Evolutionary conservation across 2,113 vertebrate genomes (phyloP).

Genomic region (Bujurquina vittata): DNA sequence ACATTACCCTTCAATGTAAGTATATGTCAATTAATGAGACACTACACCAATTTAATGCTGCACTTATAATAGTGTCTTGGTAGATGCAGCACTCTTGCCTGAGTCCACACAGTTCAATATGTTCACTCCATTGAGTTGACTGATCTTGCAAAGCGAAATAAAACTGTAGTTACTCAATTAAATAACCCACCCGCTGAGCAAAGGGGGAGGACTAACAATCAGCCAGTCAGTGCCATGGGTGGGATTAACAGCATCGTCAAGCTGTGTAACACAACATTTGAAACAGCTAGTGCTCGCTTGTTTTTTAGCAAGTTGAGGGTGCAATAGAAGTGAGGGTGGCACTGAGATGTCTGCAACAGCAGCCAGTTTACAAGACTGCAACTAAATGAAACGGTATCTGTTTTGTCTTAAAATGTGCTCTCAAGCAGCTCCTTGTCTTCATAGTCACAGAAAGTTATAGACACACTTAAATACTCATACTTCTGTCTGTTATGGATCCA

Average conservation of each 20-base stretch:
- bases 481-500: not conserved
- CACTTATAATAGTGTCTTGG: not conserved
- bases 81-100: not conserved
- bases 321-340: not conserved
- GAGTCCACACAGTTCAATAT: not conserved
- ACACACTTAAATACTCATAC: not conserved
- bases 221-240: not conserved
- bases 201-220: not conserved
- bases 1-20: not conserved
- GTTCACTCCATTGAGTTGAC: not conserved
- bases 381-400: not conserved
- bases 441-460: not conserved
- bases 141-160: not conserved
- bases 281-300: not conserved
- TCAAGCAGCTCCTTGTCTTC: not conserved
- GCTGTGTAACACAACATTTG: not conserved
- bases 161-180: not conserved
- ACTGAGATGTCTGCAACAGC: not conserved
- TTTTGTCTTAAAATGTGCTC: not conserved
- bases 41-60: not conserved
- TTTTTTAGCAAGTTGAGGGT: not conserved
- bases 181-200: not conserved
- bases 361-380: not conserved
- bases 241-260: not conserved
- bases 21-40: not conserved